Evolutionary conservation across 2,888 invertebrate species (phyloP), one percentile per base, ranked within the genome.

Genomic region (Odontocerum albicorne): DNA sequence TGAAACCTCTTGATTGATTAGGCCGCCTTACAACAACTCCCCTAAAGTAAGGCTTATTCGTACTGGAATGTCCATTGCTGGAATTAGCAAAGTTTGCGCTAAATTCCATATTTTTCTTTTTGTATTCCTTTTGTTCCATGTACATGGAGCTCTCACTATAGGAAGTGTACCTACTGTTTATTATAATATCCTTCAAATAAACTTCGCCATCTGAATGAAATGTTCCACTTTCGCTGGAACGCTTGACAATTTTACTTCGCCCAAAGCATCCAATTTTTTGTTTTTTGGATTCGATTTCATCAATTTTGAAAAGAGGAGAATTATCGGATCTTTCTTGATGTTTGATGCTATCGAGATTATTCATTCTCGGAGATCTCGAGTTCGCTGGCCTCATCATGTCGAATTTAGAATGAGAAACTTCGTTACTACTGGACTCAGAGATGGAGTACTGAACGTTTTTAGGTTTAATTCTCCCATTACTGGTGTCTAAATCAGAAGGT

Each of bases 191-290:
- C 20, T 52, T 57, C 16, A 36, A 15, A 22, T 39, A 27, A 8
- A 15, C 2, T 15, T 49, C 47, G 20, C 15, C 20, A 38, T 38
- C 49, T n/a, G 21, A 2, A 1, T 49, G 33, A n/a, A 22, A 16
- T 3, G 31, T 33, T 15, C 27, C 39, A 20, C 31, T 32, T 6
- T 21, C 35, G n/a, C 20, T 33, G 10, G 31, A 20, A 4, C 40
- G 6, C 19, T 31, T 13, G 7, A 15, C 10, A 3, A 12, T 45
- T 22, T 38, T 56, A 13, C 19, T 55, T 46, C 53, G 49, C 10
- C 43, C 49, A 39, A 52, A 57, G 15, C 56, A 56, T 7, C 56
- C 51, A 12, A 19, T 27, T 45, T 38, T 55, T 27, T 44, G 15
- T 32, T 33, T 20, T 3, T 22, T 35, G 22, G 10, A 22, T 20